phyloP scores from a whole-genome alignment of 1,140 invertebrate species.

The Aleiodes sp. region DNA sequence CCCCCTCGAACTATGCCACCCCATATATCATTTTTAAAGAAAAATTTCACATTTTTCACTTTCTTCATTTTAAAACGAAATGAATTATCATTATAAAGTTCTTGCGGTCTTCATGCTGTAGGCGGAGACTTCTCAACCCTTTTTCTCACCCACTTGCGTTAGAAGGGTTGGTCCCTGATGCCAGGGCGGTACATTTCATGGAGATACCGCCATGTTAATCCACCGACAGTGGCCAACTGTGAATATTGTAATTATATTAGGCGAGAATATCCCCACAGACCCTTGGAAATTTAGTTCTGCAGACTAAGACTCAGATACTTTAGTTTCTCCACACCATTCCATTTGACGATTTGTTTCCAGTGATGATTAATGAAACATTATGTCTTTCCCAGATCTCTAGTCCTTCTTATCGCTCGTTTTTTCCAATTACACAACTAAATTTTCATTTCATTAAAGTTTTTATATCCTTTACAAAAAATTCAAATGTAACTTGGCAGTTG shows the following conservation, averaged over 20 bases:
- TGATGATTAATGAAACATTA: too few relatives aligned
- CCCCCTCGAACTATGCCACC: neutral
- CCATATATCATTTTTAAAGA: neutral
- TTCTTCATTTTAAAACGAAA: neutral
- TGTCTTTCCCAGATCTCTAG: too few relatives aligned
- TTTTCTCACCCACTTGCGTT: neutral
- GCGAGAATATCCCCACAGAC: neutral
- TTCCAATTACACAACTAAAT: too few relatives aligned
- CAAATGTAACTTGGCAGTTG: neutral
- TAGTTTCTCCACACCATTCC: too few relatives aligned
- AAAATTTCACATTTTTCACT: neutral
- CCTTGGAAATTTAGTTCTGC: neutral
- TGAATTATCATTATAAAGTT: neutral
- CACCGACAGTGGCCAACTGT: neutral
- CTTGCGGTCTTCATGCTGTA: neutral
- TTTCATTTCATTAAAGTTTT: too few relatives aligned
- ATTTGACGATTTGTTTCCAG: too few relatives aligned
- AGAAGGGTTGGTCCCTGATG: neutral
- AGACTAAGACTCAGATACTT: neutral
- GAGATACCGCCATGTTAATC: neutral
- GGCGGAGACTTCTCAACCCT: conserved; percentile 6
- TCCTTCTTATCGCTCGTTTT: too few relatives aligned
- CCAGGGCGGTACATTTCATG: neutral
- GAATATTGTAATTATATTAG: neutral
- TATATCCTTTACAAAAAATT: neutral